Percentiles rank a stretch among this genome's conserved stretches.
Conservation (phyloP, 2,113 vertebrate species). For the Cyprinodon variegatus region DNA sequence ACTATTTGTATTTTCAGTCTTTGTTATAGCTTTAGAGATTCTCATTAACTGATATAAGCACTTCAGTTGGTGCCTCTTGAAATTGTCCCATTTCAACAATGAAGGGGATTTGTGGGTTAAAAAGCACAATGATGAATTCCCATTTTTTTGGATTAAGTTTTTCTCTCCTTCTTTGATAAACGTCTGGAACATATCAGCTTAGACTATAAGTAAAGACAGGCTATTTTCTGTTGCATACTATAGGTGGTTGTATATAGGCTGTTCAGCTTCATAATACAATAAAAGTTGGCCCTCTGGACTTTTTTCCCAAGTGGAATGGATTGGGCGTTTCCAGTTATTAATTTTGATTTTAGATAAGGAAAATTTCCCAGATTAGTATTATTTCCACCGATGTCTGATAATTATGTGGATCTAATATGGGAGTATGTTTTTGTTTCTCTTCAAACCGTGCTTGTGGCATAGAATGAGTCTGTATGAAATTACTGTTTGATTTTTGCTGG, state of each 20-base stretch:
- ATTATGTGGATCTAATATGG: constrained; percentile 57
- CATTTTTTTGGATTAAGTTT: constrained; percentile 44
- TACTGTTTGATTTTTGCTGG: constrained; percentile 19
- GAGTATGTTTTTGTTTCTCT: constrained; percentile 22
- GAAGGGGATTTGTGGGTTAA: constrained; percentile 80
- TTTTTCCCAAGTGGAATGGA: constrained; percentile 40
- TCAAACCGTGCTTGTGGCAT: constrained; percentile 58
- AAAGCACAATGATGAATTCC: constrained; percentile 80
- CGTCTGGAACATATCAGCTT: constrained; percentile 71
- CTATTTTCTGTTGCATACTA: constrained; percentile 67
- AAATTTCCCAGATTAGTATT: constrained; percentile 49
- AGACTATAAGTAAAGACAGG: constrained; percentile 57
- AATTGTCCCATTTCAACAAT: constrained; percentile 68
- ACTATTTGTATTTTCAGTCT: constrained; percentile 78
- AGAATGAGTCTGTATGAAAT: constrained; percentile 45
- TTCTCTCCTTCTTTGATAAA: constrained; percentile 50
- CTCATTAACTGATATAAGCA: constrained; percentile 67
- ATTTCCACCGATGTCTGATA: constrained; percentile 67
- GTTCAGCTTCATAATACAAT: constrained; percentile 66
- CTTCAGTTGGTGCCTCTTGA: constrained; percentile 72
- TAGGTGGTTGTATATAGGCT: constrained; percentile 80
- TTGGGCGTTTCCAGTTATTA: constrained; percentile 37
- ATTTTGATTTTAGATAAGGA: constrained; percentile 64
- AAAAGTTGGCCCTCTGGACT: constrained; percentile 46
- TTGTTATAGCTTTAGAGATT: constrained; percentile 80